Evolutionary conservation across 2,113 vertebrate genomes (phyloP), one percentile per base, ranked within the genome.

Genomic region (Suncus etruscus): DNA sequence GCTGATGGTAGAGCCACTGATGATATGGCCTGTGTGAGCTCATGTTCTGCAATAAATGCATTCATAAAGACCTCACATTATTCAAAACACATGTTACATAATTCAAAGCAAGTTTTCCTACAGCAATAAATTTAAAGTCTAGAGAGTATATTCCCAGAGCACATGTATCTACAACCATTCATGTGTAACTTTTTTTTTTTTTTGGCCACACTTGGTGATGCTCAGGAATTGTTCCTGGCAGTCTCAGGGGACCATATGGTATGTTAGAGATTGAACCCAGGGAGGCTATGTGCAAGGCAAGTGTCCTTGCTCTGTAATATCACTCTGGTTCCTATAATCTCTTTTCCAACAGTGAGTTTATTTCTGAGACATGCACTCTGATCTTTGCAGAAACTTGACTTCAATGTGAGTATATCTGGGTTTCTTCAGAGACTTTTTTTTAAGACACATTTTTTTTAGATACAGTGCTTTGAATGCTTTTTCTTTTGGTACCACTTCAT

Each of bases 71-170:
- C 54, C 31, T 58, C 77, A 18, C 47, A 48, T 77, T 87, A 82
- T 87, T 68, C 58, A 69, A 88, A 91, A 80, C 48, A 58, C 47
- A 58, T 9, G 47, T 68, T 48, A 74, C 45, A 25, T 27, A 54
- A 78, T 61, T 87, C 75, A 91, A 85, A 91, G 66, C 50, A 82
- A 87, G 73, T 25, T 69, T 83, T 18, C 74, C 54, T 65, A 83
- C 63, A 45, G 86, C 83, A 86, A 86, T 93, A 92, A 63, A 63
- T 90, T 86, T 73, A 48, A 91, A 86, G 14, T 73, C 39, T 68
- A 31, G 47, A 77, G 22, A 31, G 83, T 2, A 79, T 80, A 20
- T 88, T 90, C 48, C 39, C 69, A 82, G 45, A 89, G 54, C 48
- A 80, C 29, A 70, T 77, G 77, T 80, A 70, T 84, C 80, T n/a